Conservation (phyloP, 2,797 vertebrate genomes). For the Hozukius guyotensis region DNA sequence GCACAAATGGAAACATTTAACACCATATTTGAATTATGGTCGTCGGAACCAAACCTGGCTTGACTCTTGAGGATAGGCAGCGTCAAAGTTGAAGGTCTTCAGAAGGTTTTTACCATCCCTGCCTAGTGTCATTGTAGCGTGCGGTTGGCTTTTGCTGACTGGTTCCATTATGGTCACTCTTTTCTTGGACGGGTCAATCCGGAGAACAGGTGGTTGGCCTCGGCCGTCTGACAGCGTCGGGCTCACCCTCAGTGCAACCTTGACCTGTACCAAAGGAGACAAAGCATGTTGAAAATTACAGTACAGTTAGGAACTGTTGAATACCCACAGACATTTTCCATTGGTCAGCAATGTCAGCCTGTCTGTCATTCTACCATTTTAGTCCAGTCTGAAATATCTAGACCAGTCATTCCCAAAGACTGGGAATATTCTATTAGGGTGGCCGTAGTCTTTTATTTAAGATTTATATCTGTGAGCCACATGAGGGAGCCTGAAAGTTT, state of each 20-base stretch:
- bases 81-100: conserved; percentile 94
- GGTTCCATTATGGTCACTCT: conserved; percentile 92
- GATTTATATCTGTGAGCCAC: not conserved
- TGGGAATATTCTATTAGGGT: too few relatives aligned
- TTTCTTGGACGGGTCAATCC: conserved; percentile 91
- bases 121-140: conserved; percentile 82
- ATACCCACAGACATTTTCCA: not conserved
- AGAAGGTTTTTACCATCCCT: conserved; percentile 84
- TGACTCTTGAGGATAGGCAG: conserved; percentile 90
- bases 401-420: too few relatives aligned
- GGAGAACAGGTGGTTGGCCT: conserved; percentile 89
- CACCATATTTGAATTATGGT: not conserved
- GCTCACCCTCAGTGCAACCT: conserved; percentile 93
- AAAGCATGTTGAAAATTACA: not conserved
- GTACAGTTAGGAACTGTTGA: not conserved
- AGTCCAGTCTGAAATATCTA: not conserved
- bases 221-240: conserved; percentile 81
- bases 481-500: not conserved
- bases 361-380: not conserved
- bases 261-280: conserved; percentile 84
- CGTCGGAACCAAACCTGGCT: conserved; percentile 87
- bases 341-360: not conserved
- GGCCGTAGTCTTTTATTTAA: not conserved
- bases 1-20: not conserved
- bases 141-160: conserved; percentile 77